phyloP scores from a whole-genome alignment of 2,113 vertebrate species.

The Colistium nudipinnis region DNA sequence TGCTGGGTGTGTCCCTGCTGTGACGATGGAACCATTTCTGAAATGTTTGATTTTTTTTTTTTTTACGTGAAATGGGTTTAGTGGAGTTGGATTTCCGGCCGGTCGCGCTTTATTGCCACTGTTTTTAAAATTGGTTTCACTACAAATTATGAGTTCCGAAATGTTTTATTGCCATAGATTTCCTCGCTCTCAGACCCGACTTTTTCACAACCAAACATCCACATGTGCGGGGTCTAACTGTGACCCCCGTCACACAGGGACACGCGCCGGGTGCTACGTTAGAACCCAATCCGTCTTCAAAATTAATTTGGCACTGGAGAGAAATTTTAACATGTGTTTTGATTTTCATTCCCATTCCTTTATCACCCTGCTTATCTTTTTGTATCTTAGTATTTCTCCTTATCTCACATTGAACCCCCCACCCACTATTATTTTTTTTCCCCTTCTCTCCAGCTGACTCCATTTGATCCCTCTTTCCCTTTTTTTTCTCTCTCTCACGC shows the following conservation, averaged over 20 bases:
- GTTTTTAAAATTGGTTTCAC: constrained; percentile 9
- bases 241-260: not conserved
- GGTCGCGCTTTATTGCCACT: constrained; percentile 32
- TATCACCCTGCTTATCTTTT: not conserved
- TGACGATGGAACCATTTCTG: constrained; percentile 33
- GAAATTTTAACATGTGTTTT: not conserved
- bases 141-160: constrained; percentile 21
- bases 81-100: constrained; percentile 21
- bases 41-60: constrained; percentile 19
- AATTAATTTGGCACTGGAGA: not conserved
- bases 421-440: not conserved
- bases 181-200: constrained; percentile 4
- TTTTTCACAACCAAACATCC: constrained; percentile 2
- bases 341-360: not conserved
- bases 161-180: constrained; percentile 14
- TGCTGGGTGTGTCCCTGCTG: constrained; percentile 46
- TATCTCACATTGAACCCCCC: not conserved
- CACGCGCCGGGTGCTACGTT: not conserved
- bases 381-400: not conserved
- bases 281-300: not conserved
- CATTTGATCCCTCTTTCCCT: constrained; percentile 26
- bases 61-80: constrained; percentile 29
- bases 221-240: not conserved
- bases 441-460: constrained; percentile 10
- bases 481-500: constrained; percentile 29